A percentile compares a stretch with the other conserved stretches of the same genome.
Conservation (phyloP, 2,888 invertebrate genomes). For the Imbricaverruca yamaguchii region DNA sequence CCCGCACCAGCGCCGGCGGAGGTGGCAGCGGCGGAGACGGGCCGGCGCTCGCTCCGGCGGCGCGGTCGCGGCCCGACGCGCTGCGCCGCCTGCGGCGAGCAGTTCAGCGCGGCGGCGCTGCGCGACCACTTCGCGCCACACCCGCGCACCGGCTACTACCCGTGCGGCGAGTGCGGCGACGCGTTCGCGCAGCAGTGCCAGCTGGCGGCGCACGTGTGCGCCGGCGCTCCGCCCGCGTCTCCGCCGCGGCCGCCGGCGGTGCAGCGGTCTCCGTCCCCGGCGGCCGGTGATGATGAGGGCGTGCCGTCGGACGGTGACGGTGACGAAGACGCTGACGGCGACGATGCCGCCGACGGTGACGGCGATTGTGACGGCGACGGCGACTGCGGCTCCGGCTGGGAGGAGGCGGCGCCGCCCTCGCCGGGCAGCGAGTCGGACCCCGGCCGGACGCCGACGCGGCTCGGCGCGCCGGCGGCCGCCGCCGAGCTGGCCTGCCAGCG, state of each 20-base stretch:
- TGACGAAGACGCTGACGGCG: background rate
- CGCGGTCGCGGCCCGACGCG: background rate
- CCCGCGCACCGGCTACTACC: conserved; percentile 1
- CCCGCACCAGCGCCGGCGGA: background rate
- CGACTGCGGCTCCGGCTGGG: background rate
- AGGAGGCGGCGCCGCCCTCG: too few species aligned
- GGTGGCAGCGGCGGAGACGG: too few species aligned
- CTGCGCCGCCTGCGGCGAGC: background rate
- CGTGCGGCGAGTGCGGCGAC: background rate
- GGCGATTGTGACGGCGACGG: background rate
- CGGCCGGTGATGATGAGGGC: background rate
- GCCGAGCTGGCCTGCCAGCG: background rate
- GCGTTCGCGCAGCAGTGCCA: conserved; percentile 13
- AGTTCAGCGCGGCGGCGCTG: background rate
- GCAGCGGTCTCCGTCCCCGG: background rate
- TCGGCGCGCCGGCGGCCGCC: background rate
- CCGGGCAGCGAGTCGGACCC: too few species aligned
- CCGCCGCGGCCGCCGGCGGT: background rate
- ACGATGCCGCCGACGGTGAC: background rate
- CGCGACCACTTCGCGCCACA: conserved; percentile 6
- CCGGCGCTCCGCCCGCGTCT: background rate
- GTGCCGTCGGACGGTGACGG: background rate
- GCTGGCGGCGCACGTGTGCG: background rate
- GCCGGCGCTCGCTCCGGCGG: background rate
- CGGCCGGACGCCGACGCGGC: too few species aligned